phyloP scores from a whole-genome alignment of 1,140 invertebrate species.

The Antheraea mylitta region DNA sequence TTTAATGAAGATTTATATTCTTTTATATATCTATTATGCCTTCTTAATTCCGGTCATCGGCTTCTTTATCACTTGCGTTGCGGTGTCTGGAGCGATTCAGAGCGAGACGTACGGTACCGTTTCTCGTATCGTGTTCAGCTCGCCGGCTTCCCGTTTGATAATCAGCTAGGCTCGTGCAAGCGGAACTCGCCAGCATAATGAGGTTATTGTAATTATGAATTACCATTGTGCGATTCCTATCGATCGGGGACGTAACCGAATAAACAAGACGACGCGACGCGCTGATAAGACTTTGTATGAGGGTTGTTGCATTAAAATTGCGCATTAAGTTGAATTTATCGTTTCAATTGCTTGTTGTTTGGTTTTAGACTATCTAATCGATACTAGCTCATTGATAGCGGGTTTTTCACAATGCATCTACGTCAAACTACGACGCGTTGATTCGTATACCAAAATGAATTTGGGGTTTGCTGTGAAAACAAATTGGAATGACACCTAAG shows the following conservation, averaged over 20 bases:
- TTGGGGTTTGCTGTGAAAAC: no score
- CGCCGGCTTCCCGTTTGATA: constrained; percentile 20
- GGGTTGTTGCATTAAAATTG: neutral
- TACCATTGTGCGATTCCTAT: constrained; percentile 23
- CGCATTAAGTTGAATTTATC: neutral
- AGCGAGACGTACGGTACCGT: constrained; percentile 58
- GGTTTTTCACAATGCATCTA: no score
- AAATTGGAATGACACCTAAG: no score
- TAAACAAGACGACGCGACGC: neutral
- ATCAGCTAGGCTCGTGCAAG: constrained; percentile 39
- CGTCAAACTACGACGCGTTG: no score
- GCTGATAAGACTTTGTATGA: neutral
- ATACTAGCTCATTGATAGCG: constrained; percentile 7
- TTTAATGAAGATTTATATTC: constrained; percentile 14
- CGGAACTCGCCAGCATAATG: constrained; percentile 46
- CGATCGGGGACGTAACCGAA: constrained; percentile 12
- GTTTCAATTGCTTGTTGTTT: neutral
- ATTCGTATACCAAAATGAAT: no score
- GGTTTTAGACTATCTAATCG: neutral
- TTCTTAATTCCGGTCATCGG: constrained; percentile 26
- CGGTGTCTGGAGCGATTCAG: constrained; percentile 43
- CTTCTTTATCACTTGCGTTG: constrained; percentile 31
- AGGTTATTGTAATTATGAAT: constrained; percentile 43
- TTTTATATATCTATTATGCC: neutral
- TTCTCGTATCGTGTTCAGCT: constrained; percentile 33